Evolutionary conservation across 2,797 vertebrate species (phyloP).

Genomic region (Eospalax fontanierii): DNA sequence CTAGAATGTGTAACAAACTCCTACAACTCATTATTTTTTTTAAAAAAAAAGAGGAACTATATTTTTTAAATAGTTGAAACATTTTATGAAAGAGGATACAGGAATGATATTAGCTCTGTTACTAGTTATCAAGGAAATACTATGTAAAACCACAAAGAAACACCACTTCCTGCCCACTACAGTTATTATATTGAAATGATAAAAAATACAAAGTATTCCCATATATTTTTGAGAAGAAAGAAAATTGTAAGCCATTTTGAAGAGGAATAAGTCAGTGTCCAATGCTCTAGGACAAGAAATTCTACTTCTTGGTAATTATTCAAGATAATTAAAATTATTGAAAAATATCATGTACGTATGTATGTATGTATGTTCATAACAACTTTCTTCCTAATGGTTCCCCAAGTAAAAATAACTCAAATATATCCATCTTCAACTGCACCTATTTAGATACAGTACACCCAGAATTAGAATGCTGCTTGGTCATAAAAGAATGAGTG

Average conservation of each 20-base stretch:
- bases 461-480: background rate
- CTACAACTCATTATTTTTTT: background rate
- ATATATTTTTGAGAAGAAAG: background rate
- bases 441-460: background rate
- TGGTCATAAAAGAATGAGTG: background rate
- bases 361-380: background rate
- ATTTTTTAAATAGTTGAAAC: background rate
- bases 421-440: background rate
- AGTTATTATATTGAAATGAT: slow-evolving; percentile 33
- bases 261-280: background rate
- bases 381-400: background rate
- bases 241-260: background rate
- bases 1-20: slow-evolving; percentile 6
- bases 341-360: too few species aligned
- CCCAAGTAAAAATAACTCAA: background rate
- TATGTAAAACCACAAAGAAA: slow-evolving; percentile 19
- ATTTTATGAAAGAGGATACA: background rate
- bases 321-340: background rate
- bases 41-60: background rate
- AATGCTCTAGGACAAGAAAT: background rate
- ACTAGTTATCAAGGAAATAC: slow-evolving; percentile 23
- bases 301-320: background rate
- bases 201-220: background rate
- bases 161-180: background rate
- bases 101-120: background rate